Percentiles rank a stretch among this genome's conserved stretches.
Conservation (phyloP, 30 jellyfish, hydroid and myxozoan species). For the Hydractinia echinata region DNA sequence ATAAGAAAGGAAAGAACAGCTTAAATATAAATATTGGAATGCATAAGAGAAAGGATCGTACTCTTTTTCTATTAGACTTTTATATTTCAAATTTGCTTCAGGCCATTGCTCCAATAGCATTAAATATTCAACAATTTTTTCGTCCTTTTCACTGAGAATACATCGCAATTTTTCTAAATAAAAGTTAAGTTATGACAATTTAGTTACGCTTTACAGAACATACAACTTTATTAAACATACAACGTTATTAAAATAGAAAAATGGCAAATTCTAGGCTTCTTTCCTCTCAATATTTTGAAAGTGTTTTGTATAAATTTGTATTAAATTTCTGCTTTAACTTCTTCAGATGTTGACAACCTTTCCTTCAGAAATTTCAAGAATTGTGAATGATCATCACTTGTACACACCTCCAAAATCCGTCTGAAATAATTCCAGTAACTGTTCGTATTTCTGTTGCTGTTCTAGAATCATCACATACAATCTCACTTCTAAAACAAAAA, state of each 20-base stretch:
- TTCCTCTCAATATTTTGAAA: too few relatives aligned
- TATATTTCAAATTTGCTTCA: constrained; percentile 38
- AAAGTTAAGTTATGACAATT: background rate
- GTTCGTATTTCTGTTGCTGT: constrained; percentile 58
- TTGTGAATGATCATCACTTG: too few relatives aligned
- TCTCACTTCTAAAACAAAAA: constrained; percentile 58
- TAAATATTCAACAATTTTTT: constrained; percentile 39
- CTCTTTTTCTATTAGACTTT: constrained; percentile 57
- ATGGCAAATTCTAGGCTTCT: too few relatives aligned
- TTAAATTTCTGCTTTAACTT: too few relatives aligned
- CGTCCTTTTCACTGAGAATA: constrained; percentile 23
- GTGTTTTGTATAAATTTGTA: too few relatives aligned
- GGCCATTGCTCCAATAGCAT: constrained; percentile 49
- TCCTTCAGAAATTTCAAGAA: too few relatives aligned
- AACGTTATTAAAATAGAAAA: too few relatives aligned
- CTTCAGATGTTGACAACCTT: too few relatives aligned
- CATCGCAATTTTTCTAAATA: constrained; percentile 8
- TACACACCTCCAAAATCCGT: too few relatives aligned
- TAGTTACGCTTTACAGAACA: too few relatives aligned
- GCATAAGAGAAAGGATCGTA: background rate
- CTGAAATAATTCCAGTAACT: constrained; percentile 1
- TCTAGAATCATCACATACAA: constrained; percentile 82
- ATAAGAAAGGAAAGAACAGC: background rate
- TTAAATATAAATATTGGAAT: background rate
- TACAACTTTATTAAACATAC: too few relatives aligned